Evolutionary conservation across 1,140 invertebrate genomes (phyloP).

Genomic region (Lasioglossum albipes): DNA sequence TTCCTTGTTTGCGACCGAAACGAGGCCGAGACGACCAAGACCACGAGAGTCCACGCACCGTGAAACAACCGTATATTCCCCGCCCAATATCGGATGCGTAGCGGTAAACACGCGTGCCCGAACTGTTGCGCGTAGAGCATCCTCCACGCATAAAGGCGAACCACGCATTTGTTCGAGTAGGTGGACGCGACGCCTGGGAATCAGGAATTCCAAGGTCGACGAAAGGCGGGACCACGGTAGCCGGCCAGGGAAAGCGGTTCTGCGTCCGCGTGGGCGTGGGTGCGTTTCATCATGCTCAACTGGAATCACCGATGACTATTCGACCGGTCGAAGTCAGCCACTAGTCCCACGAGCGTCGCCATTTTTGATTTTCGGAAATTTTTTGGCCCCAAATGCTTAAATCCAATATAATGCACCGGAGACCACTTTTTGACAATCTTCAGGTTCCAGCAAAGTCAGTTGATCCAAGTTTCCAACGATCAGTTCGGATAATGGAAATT

Average conservation of each 20-base stretch:
- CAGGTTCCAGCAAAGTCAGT: too few species aligned
- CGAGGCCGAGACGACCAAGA: neutral
- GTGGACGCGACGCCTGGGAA: slow-evolving; percentile 16
- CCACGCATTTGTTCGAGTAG: slow-evolving; percentile 32
- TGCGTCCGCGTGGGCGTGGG: neutral
- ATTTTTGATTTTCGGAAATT: too few species aligned
- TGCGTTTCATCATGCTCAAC: neutral
- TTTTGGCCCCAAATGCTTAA: too few species aligned
- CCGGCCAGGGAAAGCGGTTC: slow-evolving; percentile 23
- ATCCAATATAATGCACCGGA: too few species aligned
- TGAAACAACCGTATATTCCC: neutral
- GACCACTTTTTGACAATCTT: too few species aligned
- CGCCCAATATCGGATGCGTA: slow-evolving; percentile 30
- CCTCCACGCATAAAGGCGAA: neutral
- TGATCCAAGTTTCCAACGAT: too few species aligned
- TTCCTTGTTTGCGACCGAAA: neutral
- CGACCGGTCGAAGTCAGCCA: too few species aligned
- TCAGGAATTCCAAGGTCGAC: slow-evolving; percentile 48
- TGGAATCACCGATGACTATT: neutral
- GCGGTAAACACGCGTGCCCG: slow-evolving; percentile 2
- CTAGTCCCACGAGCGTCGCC: too few species aligned
- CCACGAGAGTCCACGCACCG: neutral
- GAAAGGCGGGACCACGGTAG: slow-evolving; percentile 30
- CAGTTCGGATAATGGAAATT: too few species aligned
- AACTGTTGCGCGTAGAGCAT: too few species aligned